phyloP scores from a whole-genome alignment of 2,113 vertebrate genomes.

The Tringa solitaria region DNA sequence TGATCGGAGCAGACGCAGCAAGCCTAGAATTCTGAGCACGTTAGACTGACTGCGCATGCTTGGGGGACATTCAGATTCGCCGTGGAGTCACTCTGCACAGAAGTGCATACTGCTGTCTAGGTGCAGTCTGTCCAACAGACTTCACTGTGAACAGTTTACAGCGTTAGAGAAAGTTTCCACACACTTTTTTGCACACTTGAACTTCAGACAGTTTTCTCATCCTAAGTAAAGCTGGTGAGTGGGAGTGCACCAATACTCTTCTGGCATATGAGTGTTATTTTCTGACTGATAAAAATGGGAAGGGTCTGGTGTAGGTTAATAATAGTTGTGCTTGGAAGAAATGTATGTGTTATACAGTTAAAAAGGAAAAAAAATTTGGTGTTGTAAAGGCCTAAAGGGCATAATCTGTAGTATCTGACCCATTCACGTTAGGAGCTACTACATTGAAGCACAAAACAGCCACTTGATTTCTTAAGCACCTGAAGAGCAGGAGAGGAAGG shows the following conservation, averaged over 20 bases:
- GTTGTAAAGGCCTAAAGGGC: constrained; percentile 16
- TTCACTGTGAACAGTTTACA: background rate
- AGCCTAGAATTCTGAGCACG: background rate
- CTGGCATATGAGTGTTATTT: background rate
- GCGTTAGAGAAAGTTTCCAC: background rate
- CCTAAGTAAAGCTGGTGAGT: background rate
- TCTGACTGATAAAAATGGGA: background rate
- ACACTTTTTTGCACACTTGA: background rate
- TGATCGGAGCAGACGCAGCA: background rate
- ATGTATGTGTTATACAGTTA: constrained; percentile 12
- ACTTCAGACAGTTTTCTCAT: constrained; percentile 18
- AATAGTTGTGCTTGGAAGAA: constrained; percentile 24
- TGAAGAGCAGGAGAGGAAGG: constrained; percentile 12
- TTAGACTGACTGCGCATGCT: background rate
- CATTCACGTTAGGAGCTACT: background rate
- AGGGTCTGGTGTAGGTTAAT: background rate
- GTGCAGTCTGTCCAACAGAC: background rate
- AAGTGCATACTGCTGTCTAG: background rate
- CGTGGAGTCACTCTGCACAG: background rate
- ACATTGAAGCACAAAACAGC: background rate
- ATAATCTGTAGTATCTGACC: constrained; percentile 1
- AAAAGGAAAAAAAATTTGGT: background rate
- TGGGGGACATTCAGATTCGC: background rate
- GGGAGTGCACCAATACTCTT: background rate
- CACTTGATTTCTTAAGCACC: constrained; percentile 64